Percentiles rank a stretch among this genome's conserved stretches.
Evolutionary conservation across 2,113 vertebrate genomes (phyloP).

Genomic region (Lutjanus erythropterus): DNA sequence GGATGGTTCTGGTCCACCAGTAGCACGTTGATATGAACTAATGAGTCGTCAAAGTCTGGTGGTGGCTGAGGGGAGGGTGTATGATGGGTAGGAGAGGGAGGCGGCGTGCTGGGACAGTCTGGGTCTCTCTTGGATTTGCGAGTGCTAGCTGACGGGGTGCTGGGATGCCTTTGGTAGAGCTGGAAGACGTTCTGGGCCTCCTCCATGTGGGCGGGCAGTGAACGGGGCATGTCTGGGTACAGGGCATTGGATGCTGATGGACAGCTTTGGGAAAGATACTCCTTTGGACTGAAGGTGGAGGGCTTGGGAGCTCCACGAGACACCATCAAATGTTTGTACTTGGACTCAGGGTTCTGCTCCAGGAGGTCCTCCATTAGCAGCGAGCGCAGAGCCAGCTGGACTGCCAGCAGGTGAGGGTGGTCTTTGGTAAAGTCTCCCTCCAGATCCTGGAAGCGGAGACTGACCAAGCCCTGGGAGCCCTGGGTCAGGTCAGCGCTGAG

Average conservation of each 20-base stretch:
- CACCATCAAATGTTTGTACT: constrained; percentile 96
- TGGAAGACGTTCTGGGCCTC: constrained; percentile 98
- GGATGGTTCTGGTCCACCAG: constrained; percentile 96
- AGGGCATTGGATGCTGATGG: constrained; percentile 90
- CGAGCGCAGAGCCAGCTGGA: constrained; percentile 93
- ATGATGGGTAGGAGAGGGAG: constrained; percentile 91
- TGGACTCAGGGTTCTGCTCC: constrained; percentile 93
- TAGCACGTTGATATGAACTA: constrained; percentile 96
- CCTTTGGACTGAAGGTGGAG: constrained; percentile 91
- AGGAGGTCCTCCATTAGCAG: constrained; percentile 97
- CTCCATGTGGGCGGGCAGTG: constrained; percentile 96
- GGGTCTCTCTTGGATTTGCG: constrained; percentile 87
- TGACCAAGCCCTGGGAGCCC: constrained; percentile 95
- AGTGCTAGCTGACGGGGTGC: constrained; percentile 81
- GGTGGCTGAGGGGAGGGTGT: constrained; percentile 76
- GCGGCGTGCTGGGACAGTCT: constrained; percentile 92
- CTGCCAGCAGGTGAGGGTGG: constrained; percentile 90
- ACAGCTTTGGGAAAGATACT: constrained; percentile 97
- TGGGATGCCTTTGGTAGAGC: constrained; percentile 93
- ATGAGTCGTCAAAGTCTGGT: constrained; percentile 93
- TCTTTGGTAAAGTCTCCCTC: constrained; percentile 95
- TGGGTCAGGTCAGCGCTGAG: constrained; percentile 93
- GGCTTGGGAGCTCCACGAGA: constrained; percentile 95
- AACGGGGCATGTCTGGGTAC: constrained; percentile 96
- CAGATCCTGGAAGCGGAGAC: constrained; percentile 95